These are phyloP conservation scores for Contarinia nasturtii DNA, from an alignment of 1,140 invertebrate genomes.

Conservation along the genomic window DNA sequence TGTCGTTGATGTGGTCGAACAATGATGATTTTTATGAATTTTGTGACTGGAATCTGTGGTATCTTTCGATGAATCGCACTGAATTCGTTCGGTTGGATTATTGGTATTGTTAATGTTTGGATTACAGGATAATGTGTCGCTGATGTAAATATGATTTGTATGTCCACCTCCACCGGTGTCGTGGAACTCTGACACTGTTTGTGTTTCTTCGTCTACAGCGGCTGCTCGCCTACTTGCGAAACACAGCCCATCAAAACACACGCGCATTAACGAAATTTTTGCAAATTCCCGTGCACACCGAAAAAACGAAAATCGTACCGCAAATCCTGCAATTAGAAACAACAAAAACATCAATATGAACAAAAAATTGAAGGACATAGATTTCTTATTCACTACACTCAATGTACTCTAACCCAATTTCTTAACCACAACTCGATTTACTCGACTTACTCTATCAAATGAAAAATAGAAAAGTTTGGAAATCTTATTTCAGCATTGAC, in stretches of 20 bases:
- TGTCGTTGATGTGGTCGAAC: too few relatives aligned
- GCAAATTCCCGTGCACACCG: background rate
- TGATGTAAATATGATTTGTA: constrained; percentile 26
- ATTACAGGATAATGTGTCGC: constrained; percentile 8
- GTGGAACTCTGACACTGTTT: constrained; percentile 25
- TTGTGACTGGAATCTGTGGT: constrained; percentile 6
- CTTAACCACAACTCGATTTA: background rate
- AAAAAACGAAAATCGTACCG: background rate
- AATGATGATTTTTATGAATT: constrained; percentile 5
- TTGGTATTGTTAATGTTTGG: constrained; percentile 16
- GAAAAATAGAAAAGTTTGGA: background rate
- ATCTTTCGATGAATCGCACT: background rate
- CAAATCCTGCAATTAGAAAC: background rate
- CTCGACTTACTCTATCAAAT: background rate
- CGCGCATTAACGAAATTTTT: constrained; percentile 58
- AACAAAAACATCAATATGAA: background rate
- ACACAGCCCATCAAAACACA: constrained; percentile 70
- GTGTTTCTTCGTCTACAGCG: constrained; percentile 48
- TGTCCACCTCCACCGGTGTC: constrained; percentile 21
- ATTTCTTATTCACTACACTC: too few relatives aligned
- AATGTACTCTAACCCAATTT: background rate
- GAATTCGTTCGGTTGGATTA: background rate
- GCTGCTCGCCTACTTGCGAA: constrained; percentile 65
- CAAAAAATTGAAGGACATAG: too few relatives aligned
- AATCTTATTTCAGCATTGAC: background rate